These are phyloP conservation scores for Benthosema pterotum DNA, from an alignment of 2,797 vertebrate genomes.

Conservation along the genomic window DNA sequence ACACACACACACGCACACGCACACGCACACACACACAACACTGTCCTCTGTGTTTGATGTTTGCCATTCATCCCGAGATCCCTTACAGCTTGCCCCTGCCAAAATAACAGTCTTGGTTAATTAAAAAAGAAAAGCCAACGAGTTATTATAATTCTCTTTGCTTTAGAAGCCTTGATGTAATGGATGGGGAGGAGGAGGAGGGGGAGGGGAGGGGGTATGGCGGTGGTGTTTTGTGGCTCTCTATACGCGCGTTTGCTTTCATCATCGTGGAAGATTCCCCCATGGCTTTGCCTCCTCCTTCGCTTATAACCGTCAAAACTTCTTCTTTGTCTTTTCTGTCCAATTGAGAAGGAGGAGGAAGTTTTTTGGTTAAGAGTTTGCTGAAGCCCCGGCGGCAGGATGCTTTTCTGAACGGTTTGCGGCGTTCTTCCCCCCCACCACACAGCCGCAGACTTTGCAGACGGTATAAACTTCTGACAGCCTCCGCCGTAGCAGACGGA, in stretches of 20 bases:
- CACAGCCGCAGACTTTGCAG: slow-evolving; percentile 15
- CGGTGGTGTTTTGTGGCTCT: slow-evolving; percentile 81
- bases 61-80: slow-evolving; percentile 84
- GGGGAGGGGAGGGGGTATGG: too few relatives aligned
- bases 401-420: slow-evolving; percentile 69
- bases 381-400: slow-evolving; percentile 65
- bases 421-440: slow-evolving; percentile 62
- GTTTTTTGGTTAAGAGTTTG: slow-evolving; percentile 69
- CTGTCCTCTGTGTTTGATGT: slow-evolving; percentile 80
- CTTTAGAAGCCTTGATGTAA: slow-evolving; percentile 82
- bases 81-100: slow-evolving; percentile 82
- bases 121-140: slow-evolving; percentile 78
- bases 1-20: slow-evolving; percentile 19
- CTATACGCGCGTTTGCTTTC: slow-evolving; percentile 79
- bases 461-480: slow-evolving; percentile 57
- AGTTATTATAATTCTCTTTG: slow-evolving; percentile 81
- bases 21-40: slow-evolving; percentile 7
- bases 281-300: slow-evolving; percentile 66
- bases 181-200: slow-evolving; percentile 72
- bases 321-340: slow-evolving; percentile 77
- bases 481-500: slow-evolving; percentile 49
- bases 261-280: slow-evolving; percentile 77
- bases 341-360: slow-evolving; percentile 73
- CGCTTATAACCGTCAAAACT: slow-evolving; percentile 73
- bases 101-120: slow-evolving; percentile 83